A percentile compares a stretch with the other conserved stretches of the same genome.
Conservation (phyloP, 2,113 vertebrate genomes). For the Eleginops maclovinus region DNA sequence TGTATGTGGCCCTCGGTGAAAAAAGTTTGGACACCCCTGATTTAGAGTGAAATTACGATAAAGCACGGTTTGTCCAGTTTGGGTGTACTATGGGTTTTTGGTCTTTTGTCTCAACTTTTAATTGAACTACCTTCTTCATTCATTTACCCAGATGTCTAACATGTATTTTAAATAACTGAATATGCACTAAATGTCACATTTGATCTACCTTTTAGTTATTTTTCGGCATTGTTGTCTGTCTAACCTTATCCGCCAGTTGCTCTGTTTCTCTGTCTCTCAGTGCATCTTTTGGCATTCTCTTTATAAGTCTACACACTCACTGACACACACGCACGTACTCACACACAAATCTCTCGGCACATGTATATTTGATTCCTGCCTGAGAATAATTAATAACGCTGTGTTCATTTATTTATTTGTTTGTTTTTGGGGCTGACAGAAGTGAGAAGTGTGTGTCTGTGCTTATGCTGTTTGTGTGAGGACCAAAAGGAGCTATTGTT, state of each 20-base stretch:
- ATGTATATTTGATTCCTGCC: constrained; percentile 78
- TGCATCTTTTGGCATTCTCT: constrained; percentile 62
- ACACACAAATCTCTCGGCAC: constrained; percentile 64
- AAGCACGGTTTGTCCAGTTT: too few species aligned
- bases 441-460: constrained; percentile 43
- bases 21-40: too few species aligned
- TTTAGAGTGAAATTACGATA: too few species aligned
- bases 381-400: constrained; percentile 80
- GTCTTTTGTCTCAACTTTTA: too few species aligned
- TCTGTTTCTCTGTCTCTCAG: constrained; percentile 46
- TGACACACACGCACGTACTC: constrained; percentile 19
- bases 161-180: neutral
- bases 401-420: constrained; percentile 82
- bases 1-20: too few species aligned
- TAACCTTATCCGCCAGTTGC: constrained; percentile 23
- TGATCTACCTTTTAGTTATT: neutral
- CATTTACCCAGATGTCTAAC: too few species aligned
- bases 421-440: constrained; percentile 77
- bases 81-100: too few species aligned
- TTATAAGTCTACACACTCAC: constrained; percentile 41
- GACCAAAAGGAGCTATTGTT: constrained; percentile 25
- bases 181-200: neutral
- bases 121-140: too few species aligned
- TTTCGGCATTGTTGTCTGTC: constrained; percentile 31
- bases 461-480: constrained; percentile 23